Percentiles rank a stretch among this genome's conserved stretches.
phyloP scores from a whole-genome alignment of 1,140 invertebrate genomes.

The Drosophila rhopaloa region DNA sequence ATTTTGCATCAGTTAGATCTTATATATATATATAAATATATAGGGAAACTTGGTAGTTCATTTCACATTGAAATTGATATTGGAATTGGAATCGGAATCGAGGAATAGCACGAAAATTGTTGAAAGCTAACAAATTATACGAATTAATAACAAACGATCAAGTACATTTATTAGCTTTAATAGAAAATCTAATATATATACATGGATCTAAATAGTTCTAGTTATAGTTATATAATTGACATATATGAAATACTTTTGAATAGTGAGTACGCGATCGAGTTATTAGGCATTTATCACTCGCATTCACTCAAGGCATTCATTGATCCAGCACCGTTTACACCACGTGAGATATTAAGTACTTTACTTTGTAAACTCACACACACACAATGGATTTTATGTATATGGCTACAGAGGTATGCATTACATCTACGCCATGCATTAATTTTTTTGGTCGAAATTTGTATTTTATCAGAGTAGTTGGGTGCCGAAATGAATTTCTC shows the following conservation, averaged over 20 bases:
- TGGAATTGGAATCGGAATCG: conserved; percentile 24
- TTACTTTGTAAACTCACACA: conserved; percentile 17
- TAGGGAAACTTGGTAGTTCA: conserved; percentile 62
- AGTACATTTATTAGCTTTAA: conserved; percentile 82
- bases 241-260: conserved; percentile 53
- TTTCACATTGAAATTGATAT: conserved; percentile 81
- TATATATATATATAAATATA: conserved; percentile 25
- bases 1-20: conserved; percentile 43
- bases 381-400: background rate
- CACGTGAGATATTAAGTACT: conserved; percentile 21
- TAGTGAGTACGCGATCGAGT: conserved; percentile 58
- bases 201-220: conserved; percentile 46
- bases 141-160: conserved; percentile 68
- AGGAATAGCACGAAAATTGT: conserved; percentile 31
- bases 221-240: conserved; percentile 63
- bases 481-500: conserved; percentile 67
- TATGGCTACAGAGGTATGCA: background rate
- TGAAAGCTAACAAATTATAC: conserved; percentile 71
- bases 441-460: conserved; percentile 29
- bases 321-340: conserved; percentile 33
- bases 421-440: conserved; percentile 2
- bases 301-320: conserved; percentile 24
- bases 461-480: conserved; percentile 42
- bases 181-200: conserved; percentile 74
- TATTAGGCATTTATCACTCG: conserved; percentile 77